Evolutionary conservation across 2,888 invertebrate species (phyloP).

Genomic region (Phoronis australis): DNA sequence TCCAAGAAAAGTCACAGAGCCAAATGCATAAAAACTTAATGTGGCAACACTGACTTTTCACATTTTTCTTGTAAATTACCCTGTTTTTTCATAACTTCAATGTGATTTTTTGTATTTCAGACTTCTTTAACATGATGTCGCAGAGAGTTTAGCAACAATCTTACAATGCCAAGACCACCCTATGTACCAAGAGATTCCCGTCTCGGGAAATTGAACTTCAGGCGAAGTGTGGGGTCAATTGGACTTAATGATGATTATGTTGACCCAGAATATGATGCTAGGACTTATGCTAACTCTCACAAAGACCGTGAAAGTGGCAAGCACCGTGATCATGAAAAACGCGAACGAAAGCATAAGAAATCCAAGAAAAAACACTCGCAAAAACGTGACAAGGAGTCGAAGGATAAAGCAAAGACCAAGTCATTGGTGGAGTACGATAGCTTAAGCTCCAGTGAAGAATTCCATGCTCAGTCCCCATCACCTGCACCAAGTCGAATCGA

Average conservation of each 20-base stretch:
- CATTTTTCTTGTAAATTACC: too few relatives aligned
- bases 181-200: too few relatives aligned
- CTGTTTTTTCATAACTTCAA: too few relatives aligned
- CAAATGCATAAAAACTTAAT: too few relatives aligned
- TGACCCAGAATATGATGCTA: conserved; percentile 35
- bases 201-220: too few relatives aligned
- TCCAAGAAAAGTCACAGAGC: too few relatives aligned
- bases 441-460: conserved; percentile 31
- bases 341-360: conserved; percentile 20
- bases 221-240: too few relatives aligned
- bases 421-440: conserved; percentile 32
- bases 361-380: conserved; percentile 14
- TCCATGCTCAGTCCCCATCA: conserved; percentile 1
- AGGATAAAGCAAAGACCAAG: background rate
- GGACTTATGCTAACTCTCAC: conserved; percentile 24
- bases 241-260: conserved; percentile 1
- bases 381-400: background rate
- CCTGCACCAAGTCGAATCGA: conserved; percentile 12
- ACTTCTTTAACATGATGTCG: too few relatives aligned
- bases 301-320: background rate
- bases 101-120: too few relatives aligned
- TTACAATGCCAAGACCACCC: too few relatives aligned
- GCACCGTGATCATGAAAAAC: conserved; percentile 25
- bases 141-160: too few relatives aligned
- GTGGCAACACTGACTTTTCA: too few relatives aligned